Evolutionary conservation across 2,888 invertebrate genomes (phyloP), one percentile per base, ranked within the genome.

Genomic region (Silvanus unidentatus): DNA sequence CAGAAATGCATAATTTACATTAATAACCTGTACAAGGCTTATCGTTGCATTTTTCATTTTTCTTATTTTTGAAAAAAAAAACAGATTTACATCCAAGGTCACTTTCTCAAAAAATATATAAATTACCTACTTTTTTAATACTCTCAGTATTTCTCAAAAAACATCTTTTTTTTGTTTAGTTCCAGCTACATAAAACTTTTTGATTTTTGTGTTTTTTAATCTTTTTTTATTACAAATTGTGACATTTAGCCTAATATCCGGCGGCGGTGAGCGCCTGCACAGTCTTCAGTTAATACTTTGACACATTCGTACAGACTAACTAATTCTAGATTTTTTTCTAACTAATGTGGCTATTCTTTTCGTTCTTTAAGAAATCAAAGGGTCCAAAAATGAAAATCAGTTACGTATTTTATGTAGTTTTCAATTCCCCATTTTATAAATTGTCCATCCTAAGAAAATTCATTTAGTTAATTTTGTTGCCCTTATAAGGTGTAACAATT

Each of bases 231-330:
- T 65, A 66, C 62, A 66, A 64, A 62, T 62, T 65, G 62, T 64
- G 65, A 68, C 67, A 64, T 67, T 64, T 66, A 67, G 65, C 65
- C 67, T 68, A 68, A 63, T 63, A 62, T 64, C 64, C 62, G 69
- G 69, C 62, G 69, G 69, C 69, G 67, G 61, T 65, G 65, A 65
- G 66, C 67, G 67, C 69, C 68, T 67, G 69, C 70, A 70, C 71
- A 71, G 71, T 71, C 71, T 71, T 71, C 63, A 68, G 65, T 70
- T 71, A 71, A 71, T 71, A 71, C 70, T 71, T 71, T 71, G 70
- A 70, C 70, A 70, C 70, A 69, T 66, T 68, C 68, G 69, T 69
- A 69, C 69, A 65, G 57, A 65, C 62, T 65, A 60, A 57, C 51
- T 61, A 42, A 36, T 9, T 16, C 42, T 42, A 42, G 11, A 11